These are phyloP conservation scores for Sternarchorhynchus goeldii DNA, from an alignment of 2,797 vertebrate species.

Conservation along the genomic window DNA sequence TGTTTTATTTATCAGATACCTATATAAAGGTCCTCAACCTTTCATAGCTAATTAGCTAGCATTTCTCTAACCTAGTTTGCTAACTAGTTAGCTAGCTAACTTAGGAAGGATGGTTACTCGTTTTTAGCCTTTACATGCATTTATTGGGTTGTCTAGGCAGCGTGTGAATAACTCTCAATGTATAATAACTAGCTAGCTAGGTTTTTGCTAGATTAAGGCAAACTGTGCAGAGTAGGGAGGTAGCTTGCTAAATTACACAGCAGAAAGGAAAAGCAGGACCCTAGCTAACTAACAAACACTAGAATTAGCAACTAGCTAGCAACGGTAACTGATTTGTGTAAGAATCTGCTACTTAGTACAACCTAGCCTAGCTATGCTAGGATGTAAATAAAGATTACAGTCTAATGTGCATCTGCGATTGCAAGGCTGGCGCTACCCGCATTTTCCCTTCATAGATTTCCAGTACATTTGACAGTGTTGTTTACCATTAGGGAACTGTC, in stretches of 20 bases:
- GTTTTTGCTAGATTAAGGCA: too few species aligned
- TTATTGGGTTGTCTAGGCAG: not conserved
- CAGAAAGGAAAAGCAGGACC: not conserved
- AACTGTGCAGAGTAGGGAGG: too few species aligned
- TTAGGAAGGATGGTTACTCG: not conserved
- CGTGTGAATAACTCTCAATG: not conserved
- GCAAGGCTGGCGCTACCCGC: not conserved
- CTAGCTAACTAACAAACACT: too few species aligned
- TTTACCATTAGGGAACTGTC: constrained; percentile 30
- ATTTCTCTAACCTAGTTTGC: constrained; percentile 3
- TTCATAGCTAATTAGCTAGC: too few species aligned
- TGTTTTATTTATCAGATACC: not conserved
- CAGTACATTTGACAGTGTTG: not conserved
- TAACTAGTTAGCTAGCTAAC: constrained; percentile 2
- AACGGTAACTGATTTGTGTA: too few species aligned
- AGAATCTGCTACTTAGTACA: too few species aligned
- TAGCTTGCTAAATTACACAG: too few species aligned
- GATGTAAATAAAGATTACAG: too few species aligned
- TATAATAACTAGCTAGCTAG: not conserved
- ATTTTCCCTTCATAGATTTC: not conserved
- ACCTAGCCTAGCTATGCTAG: too few species aligned
- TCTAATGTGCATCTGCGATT: too few species aligned
- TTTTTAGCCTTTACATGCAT: not conserved
- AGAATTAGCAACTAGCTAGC: too few species aligned
- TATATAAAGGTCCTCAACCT: too few species aligned